Evolutionary conservation across 1,140 invertebrate genomes (phyloP).

Genomic region (Cyphomyrmex costatus): DNA sequence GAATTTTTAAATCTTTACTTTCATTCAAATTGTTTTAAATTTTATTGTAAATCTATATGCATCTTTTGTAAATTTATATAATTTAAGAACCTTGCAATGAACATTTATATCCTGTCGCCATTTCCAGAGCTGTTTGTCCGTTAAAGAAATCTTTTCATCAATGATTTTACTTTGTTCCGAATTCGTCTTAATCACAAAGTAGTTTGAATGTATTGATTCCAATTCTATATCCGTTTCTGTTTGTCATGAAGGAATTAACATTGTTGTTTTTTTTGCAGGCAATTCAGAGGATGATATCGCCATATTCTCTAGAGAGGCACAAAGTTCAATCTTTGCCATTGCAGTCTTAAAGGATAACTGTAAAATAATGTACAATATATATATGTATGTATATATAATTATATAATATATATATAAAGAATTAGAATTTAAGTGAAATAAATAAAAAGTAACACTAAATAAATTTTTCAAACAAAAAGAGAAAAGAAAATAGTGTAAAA

Average conservation of each 20-base stretch:
- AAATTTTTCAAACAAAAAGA: not conserved
- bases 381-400: no score
- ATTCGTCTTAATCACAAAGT: not conserved
- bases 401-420: not conserved
- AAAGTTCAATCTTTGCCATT: no score
- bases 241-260: not conserved
- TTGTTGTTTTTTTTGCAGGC: not conserved
- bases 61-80: conserved; percentile 8
- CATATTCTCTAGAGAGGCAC: not conserved
- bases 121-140: not conserved
- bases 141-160: not conserved
- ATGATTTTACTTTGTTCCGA: not conserved
- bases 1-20: not conserved
- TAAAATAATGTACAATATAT: not conserved
- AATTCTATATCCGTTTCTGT: not conserved
- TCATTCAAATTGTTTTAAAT: not conserved
- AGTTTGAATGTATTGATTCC: not conserved
- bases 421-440: not conserved
- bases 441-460: not conserved
- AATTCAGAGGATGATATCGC: not conserved
- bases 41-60: not conserved
- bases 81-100: not conserved
- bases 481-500: not conserved
- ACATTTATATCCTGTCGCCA: not conserved
- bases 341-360: not conserved